Base-by-base conservation (phyloP, 2,797 vertebrate genomes). In the Echiichthys vipera region DNA sequence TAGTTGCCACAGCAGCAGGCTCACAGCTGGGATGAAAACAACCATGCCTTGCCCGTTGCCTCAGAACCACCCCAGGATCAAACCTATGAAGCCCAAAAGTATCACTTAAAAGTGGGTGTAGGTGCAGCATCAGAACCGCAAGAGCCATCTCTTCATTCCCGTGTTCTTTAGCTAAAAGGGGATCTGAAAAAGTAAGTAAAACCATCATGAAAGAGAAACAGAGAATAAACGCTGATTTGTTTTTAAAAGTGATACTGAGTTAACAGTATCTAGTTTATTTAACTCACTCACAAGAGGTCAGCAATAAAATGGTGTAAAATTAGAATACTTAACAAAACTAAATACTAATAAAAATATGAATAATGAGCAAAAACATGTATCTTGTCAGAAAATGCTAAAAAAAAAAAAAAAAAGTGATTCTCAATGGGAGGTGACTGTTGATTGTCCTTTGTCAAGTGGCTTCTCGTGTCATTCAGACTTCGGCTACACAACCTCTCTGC, bases 261-360 rank as follows among this genome's bases (percentile, higher is more conserved):
- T 53, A 45, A 77, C 70, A 79, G 70, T 67, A 72, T 80, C 40
- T 71, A 56, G 36, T 90, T 91, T 86, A 89, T 89, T 91, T 49
- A 80, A 53, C 50, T 82, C 45, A 78, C 47, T 78, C 46, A 61
- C 59, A 87, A 64, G 42, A 73, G 15, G n/a, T 55, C 65, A 42
- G 50, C 63, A 58, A n/a, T 36, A 66, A 69, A 34, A 75, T 24
- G 7, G 64, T 39, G 36, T 65, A 49, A 58, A 65, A 70, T 69
- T n/a, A 67, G 59, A 80, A 68, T 22, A 57, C 43, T 65, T 51
- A 53, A 79, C 55, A 76, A 11, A 37, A 69, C 6, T 78, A 57
- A 69, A 74, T 62, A 76, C 24, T 14, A 71, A 30, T 43, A 68
- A 51, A 74, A 79, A 68, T 62, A 82, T 10, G 22, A n/a, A 56